Percentiles rank a stretch among this genome's conserved stretches.
These are phyloP conservation scores for Epistrophella euchroma DNA, from an alignment of 2,888 invertebrate genomes.

Conservation along the genomic window DNA sequence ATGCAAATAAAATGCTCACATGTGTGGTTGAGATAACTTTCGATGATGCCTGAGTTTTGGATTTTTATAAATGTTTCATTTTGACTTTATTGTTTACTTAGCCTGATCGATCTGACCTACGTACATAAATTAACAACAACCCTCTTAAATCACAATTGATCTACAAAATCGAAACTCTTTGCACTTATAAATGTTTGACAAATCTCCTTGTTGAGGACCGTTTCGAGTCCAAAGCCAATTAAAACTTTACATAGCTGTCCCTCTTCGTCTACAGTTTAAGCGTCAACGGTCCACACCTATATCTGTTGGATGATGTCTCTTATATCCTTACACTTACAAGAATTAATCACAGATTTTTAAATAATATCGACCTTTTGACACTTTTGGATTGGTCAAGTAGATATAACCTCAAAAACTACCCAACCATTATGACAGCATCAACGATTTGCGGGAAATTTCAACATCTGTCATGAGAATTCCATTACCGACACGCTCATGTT, in stretches of 20 bases:
- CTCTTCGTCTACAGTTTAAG: no score
- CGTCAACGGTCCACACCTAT: no score
- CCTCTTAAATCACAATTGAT: neutral
- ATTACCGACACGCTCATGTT: neutral
- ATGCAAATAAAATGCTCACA: neutral
- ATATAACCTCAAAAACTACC: neutral
- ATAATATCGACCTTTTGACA: neutral
- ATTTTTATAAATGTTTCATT: no score
- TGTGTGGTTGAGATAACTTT: no score
- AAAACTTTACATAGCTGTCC: no score
- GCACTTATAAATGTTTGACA: neutral
- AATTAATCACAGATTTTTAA: neutral
- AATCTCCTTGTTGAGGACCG: neutral
- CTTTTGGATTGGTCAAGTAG: neutral
- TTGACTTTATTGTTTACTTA: no score
- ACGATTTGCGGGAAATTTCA: neutral
- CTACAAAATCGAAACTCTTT: neutral
- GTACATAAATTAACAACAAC: neutral
- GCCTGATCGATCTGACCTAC: no score
- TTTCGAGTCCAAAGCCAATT: no score
- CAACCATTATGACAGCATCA: neutral
- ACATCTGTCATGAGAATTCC: neutral
- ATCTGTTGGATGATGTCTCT: neutral
- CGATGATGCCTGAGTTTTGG: no score
- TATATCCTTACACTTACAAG: neutral